These are phyloP conservation scores for Coregonus sp. DNA, from an alignment of 2,797 vertebrate genomes.

Conservation along the genomic window DNA sequence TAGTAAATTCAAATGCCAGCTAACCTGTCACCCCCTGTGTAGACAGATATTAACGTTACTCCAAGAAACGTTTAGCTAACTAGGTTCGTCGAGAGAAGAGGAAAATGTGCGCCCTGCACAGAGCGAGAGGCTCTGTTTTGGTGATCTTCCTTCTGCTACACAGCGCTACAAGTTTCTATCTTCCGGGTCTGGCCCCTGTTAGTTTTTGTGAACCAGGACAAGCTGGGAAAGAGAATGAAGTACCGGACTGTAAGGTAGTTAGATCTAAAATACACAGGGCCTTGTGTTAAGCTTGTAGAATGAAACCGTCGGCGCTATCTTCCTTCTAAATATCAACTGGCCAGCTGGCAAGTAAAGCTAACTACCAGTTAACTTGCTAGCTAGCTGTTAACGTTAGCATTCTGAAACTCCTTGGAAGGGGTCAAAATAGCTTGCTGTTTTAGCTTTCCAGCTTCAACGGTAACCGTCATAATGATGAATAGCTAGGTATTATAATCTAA, in stretches of 20 bases:
- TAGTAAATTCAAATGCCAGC: conserved; percentile 14
- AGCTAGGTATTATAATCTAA: neutral
- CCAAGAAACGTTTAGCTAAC: neutral
- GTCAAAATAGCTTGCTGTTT: no score
- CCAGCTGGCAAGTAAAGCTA: neutral
- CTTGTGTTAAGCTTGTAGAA: neutral
- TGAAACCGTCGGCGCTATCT: no score
- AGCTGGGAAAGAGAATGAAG: conserved; percentile 24
- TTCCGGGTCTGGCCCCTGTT: conserved; percentile 89
- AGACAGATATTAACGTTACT: neutral
- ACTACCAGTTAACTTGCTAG: neutral
- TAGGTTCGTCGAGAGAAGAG: neutral
- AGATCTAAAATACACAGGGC: neutral
- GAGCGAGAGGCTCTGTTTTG: conserved; percentile 12
- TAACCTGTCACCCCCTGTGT: conserved; percentile 12
- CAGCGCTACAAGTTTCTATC: conserved; percentile 77
- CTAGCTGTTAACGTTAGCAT: neutral
- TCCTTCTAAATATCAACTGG: neutral
- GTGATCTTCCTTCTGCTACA: conserved; percentile 38
- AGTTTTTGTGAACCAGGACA: conserved; percentile 81
- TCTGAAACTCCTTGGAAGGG: neutral
- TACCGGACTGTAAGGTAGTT: conserved; percentile 70
- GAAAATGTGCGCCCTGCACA: conserved; percentile 28
- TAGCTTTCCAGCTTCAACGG: no score
- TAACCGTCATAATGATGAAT: neutral